Conservation (phyloP, 2,797 vertebrate genomes). For the Poecilia gillii region DNA sequence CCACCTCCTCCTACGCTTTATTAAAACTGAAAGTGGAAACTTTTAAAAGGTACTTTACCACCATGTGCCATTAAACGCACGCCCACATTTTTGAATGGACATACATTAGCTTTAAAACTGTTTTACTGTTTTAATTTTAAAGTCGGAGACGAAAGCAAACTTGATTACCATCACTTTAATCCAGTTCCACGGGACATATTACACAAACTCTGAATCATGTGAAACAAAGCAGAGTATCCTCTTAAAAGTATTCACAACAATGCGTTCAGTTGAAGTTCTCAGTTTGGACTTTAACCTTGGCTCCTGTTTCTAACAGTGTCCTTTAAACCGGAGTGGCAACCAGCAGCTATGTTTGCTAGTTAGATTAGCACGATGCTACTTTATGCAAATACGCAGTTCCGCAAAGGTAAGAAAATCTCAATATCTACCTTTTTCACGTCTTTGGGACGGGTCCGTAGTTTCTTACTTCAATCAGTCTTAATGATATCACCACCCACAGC, state of each 20-base stretch:
- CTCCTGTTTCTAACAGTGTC: too few relatives aligned
- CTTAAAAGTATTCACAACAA: not conserved
- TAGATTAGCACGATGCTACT: conserved; percentile 37
- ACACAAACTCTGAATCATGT: not conserved
- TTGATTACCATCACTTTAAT: not conserved
- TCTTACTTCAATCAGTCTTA: not conserved
- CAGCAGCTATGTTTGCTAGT: conserved; percentile 29
- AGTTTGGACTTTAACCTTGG: not conserved
- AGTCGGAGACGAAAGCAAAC: not conserved
- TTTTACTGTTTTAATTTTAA: not conserved
- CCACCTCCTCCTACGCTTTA: not conserved
- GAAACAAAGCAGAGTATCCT: not conserved
- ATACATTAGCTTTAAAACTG: not conserved
- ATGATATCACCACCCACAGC: not conserved
- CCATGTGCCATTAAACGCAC: not conserved
- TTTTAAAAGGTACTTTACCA: not conserved
- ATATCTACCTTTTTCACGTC: conserved; percentile 28
- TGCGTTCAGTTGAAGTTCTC: not conserved
- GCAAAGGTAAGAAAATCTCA: not conserved
- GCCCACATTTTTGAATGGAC: conserved; percentile 1
- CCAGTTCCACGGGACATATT: not conserved
- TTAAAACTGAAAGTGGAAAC: not conserved
- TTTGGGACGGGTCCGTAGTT: not conserved
- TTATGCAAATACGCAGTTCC: not conserved
- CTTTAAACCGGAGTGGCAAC: not conserved